A percentile compares a stretch with the other conserved stretches of the same genome.
phyloP scores from a whole-genome alignment of 2,113 vertebrate species.

The Calyptommatus sinebrachiatus region DNA sequence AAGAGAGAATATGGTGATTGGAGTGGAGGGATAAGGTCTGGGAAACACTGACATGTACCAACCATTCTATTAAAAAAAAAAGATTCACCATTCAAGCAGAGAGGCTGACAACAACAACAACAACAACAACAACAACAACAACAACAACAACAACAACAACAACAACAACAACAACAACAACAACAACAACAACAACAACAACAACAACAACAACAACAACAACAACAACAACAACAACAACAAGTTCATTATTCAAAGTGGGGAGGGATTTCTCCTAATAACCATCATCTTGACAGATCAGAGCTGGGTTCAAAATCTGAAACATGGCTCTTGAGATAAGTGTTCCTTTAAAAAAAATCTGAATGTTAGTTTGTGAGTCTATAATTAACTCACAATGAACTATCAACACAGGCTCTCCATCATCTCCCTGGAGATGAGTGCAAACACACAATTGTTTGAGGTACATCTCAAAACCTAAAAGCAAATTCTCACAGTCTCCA shows the following conservation, averaged over 20 bases:
- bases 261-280: not conserved
- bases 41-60: no score
- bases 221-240: no score
- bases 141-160: no score
- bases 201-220: no score
- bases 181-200: no score
- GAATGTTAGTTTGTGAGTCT: not conserved
- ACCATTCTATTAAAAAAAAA: no score
- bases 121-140: no score
- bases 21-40: no score
- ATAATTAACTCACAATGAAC: not conserved
- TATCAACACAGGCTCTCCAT: not conserved
- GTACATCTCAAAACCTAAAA: not conserved
- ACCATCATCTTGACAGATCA: not conserved
- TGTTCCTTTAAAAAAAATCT: not conserved
- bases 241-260: not conserved
- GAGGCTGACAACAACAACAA: no score
- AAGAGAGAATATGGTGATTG: no score
- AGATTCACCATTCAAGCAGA: no score
- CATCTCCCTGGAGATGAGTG: not conserved
- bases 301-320: not conserved
- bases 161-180: no score
- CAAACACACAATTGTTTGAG: not conserved
- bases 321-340: not conserved
- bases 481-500: not conserved